Conservation (phyloP, 2,113 vertebrate genomes). For the Ramphastos sulfuratus region DNA sequence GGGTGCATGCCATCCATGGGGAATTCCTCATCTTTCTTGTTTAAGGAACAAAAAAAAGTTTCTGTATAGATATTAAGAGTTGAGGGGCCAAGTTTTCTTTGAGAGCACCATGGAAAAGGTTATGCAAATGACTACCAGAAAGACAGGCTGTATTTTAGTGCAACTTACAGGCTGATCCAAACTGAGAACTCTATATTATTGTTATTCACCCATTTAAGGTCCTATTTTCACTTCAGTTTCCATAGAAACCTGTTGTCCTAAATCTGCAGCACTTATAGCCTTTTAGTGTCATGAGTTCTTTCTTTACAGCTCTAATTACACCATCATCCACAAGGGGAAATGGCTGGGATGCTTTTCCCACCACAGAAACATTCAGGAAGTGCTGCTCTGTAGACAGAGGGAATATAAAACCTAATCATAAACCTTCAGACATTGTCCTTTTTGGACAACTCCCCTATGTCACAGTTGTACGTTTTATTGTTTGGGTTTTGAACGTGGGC, state of each 20-base stretch:
- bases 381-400: slow-evolving; percentile 51
- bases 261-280: slow-evolving; percentile 66
- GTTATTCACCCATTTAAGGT: slow-evolving; percentile 57
- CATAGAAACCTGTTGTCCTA: slow-evolving; percentile 72
- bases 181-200: slow-evolving; percentile 41
- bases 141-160: slow-evolving; percentile 18
- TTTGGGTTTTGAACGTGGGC: slow-evolving; percentile 34
- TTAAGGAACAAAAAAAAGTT: not conserved
- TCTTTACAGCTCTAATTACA: slow-evolving; percentile 73
- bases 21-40: not conserved
- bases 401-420: slow-evolving; percentile 67
- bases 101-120: not conserved
- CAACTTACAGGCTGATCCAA: slow-evolving; percentile 46
- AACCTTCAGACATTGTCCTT: slow-evolving; percentile 55
- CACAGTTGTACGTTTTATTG: slow-evolving; percentile 57
- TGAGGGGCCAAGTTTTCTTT: not conserved
- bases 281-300: slow-evolving; percentile 69
- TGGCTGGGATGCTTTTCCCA: slow-evolving; percentile 70
- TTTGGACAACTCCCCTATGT: slow-evolving; percentile 47
- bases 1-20: not conserved
- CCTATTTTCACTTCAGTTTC: slow-evolving; percentile 67
- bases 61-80: not conserved
- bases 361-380: slow-evolving; percentile 69
- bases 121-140: slow-evolving; percentile 44
- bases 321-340: slow-evolving; percentile 68